Evolutionary conservation across 2,113 vertebrate species (phyloP).

Genomic region (western clawed frog (Xenopus tropicalis)): DNA sequence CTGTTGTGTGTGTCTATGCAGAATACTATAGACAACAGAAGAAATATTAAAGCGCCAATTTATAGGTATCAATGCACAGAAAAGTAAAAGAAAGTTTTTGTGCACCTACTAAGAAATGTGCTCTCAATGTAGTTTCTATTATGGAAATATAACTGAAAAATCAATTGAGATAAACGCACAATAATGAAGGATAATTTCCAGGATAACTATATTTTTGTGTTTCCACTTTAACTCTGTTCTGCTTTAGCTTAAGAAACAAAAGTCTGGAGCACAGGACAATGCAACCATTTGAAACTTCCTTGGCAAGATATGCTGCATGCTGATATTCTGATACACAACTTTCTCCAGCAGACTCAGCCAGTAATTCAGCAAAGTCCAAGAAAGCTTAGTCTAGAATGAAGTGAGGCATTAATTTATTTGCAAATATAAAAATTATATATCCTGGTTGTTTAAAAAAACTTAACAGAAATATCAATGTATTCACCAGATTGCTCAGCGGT

Average conservation of each 20-base stretch:
- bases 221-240: constrained; percentile 38
- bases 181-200: not conserved
- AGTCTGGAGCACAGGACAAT: constrained; percentile 48
- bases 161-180: not conserved
- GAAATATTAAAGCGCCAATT: too few species aligned
- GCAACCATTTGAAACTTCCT: constrained; percentile 53
- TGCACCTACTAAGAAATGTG: too few species aligned
- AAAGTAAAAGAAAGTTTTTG: too few species aligned
- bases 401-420: constrained; percentile 40
- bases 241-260: constrained; percentile 52
- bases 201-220: constrained; percentile 23
- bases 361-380: constrained; percentile 53
- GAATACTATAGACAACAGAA: too few species aligned
- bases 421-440: constrained; percentile 17
- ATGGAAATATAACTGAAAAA: too few species aligned
- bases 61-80: too few species aligned
- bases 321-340: constrained; percentile 51
- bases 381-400: constrained; percentile 54
- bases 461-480: constrained; percentile 22
- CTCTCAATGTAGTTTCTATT: too few species aligned
- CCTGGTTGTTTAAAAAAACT: too few species aligned
- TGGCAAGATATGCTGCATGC: constrained; percentile 50
- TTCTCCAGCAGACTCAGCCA: constrained; percentile 58
- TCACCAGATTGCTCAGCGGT: not conserved
- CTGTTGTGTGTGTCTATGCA: too few species aligned